Evolutionary conservation across 2,113 vertebrate genomes (phyloP), one percentile per base, ranked within the genome.

Genomic region (Jacana jacana): DNA sequence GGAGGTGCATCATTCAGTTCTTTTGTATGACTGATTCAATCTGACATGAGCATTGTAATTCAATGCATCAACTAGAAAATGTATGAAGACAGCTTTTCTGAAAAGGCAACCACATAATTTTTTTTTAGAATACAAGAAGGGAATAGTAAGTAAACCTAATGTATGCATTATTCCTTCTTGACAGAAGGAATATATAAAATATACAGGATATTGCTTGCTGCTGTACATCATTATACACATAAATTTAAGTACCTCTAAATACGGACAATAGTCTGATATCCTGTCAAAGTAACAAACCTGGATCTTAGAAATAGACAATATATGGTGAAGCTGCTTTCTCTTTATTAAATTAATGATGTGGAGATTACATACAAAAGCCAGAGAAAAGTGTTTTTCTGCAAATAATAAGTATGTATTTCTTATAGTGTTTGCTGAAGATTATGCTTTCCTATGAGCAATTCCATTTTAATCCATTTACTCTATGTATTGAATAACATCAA

Each of bases 11-110:
- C 42, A 46, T 94, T 86, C 64, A 72, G 65, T 91, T 97, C 95
- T 68, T 71, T 84, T 92, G 51, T 86, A 27, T 31, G 13, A 86
- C 58, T 86, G 95, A 97, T 88, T 35, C 33, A 94, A 81, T 70
- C 89, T 97, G 95, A 97, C 93, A 23, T 23, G 79, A 95, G 86
- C 81, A 91, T 28, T 97, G 89, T 63, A 96, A 96, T 97, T 94
- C 93, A 97, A 73, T 70, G 61, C 69, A 88, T 96, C 94, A 94
- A 39, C 88, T 35, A 90, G 93, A 94, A 98, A 97, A 98, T 93
- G n/a, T 9, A 91, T 85, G 78, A 81, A 68, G 96, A 94, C 89
- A 97, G 84, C 23, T 95, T 91, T 93, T 88, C 92, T 95, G 91
- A 93, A 97, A 91, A 93, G 46, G 52, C 77, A 97, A 51, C 51